Evolutionary conservation across 2,888 invertebrate species (phyloP).

Genomic region (Athrips mouffetella): DNA sequence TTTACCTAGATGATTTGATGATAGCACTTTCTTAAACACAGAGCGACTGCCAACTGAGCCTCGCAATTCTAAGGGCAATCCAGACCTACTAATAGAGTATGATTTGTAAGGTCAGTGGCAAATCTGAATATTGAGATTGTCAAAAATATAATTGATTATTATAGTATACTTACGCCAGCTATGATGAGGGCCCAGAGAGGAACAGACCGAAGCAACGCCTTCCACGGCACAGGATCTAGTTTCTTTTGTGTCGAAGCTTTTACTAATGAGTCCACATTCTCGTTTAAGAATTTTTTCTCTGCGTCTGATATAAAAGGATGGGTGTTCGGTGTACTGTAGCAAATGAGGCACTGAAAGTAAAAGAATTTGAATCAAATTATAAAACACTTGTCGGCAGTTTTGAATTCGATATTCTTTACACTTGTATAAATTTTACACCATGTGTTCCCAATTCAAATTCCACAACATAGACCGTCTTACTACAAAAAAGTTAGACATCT

Average conservation of each 20-base stretch:
- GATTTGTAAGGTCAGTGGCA: too few relatives aligned
- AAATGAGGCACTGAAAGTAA: slow-evolving; percentile 55
- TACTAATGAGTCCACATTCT: slow-evolving; percentile 76
- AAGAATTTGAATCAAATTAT: not conserved
- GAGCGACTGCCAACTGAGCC: too few relatives aligned
- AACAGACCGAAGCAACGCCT: slow-evolving; percentile 79
- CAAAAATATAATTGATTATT: too few relatives aligned
- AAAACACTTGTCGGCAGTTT: slow-evolving; percentile 2
- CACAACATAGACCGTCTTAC: too few relatives aligned
- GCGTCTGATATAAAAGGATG: slow-evolving; percentile 76
- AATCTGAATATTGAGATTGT: not conserved
- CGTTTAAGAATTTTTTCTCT: slow-evolving; percentile 74
- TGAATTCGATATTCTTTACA: too few relatives aligned
- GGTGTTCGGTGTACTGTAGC: slow-evolving; percentile 72
- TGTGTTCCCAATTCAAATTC: too few relatives aligned
- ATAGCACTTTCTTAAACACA: too few relatives aligned
- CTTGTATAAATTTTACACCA: too few relatives aligned
- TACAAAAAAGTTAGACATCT: too few relatives aligned
- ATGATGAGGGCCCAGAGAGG: slow-evolving; percentile 85
- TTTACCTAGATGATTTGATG: too few relatives aligned
- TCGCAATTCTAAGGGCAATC: too few relatives aligned
- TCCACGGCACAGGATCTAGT: slow-evolving; percentile 83
- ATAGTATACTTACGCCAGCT: slow-evolving; percentile 80
- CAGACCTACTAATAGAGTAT: not conserved
- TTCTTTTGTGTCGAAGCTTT: slow-evolving; percentile 54